Evolutionary conservation across 1,140 invertebrate genomes (phyloP).

Genomic region (Tetragonula clypearis): DNA sequence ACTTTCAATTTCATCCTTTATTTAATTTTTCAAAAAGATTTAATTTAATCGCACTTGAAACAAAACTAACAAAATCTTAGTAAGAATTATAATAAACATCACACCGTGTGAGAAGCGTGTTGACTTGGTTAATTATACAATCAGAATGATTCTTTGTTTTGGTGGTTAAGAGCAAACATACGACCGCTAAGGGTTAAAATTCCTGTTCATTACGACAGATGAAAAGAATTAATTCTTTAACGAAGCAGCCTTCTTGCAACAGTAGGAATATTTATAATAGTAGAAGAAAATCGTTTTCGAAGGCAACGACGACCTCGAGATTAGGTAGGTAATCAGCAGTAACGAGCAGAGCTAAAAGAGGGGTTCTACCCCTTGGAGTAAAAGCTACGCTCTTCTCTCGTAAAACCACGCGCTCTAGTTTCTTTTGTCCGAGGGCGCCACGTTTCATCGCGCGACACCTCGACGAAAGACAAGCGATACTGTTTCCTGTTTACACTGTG

Average conservation of each 20-base stretch:
- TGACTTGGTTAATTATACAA: too few relatives aligned
- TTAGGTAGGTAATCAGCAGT: neutral
- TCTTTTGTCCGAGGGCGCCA: constrained; percentile 61
- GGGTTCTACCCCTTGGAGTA: constrained; percentile 30
- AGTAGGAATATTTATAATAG: neutral
- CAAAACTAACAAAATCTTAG: too few relatives aligned
- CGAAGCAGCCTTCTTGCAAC: neutral
- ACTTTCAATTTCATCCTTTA: too few relatives aligned
- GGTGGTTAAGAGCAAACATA: too few relatives aligned
- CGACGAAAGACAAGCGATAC: constrained; percentile 27
- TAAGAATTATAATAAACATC: too few relatives aligned
- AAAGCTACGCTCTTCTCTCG: neutral
- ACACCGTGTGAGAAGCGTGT: too few relatives aligned
- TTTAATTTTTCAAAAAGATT: too few relatives aligned
- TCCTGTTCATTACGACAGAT: too few relatives aligned
- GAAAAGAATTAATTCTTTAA: too few relatives aligned
- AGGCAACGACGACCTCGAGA: neutral
- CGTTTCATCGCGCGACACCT: constrained; percentile 47
- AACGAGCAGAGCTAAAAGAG: constrained; percentile 12
- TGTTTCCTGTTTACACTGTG: constrained; percentile 16
- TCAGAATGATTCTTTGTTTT: too few relatives aligned
- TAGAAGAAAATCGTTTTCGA: neutral
- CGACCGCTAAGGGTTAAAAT: too few relatives aligned
- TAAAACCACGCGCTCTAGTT: constrained; percentile 44
- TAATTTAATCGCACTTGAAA: too few relatives aligned